phyloP scores from a whole-genome alignment of 2,888 invertebrate genomes.

The Agonopterix heracliana region DNA sequence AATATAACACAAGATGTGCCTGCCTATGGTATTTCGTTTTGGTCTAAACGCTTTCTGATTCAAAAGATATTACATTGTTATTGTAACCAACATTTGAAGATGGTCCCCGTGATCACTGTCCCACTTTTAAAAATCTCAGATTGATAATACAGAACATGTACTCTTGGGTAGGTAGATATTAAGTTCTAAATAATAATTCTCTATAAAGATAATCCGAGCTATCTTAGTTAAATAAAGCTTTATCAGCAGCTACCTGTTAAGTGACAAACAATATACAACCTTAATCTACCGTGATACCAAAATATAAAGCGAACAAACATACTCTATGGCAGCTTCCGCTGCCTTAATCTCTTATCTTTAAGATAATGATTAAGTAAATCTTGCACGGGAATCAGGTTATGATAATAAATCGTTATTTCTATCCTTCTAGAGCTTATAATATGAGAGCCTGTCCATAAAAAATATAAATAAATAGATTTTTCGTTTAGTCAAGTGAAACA shows the following conservation, averaged over 20 bases:
- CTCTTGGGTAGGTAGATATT: too few relatives aligned
- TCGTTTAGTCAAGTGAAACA: too few relatives aligned
- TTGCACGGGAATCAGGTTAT: constrained; percentile 33
- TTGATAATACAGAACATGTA: too few relatives aligned
- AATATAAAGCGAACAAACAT: constrained; percentile 57
- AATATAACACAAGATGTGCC: too few relatives aligned
- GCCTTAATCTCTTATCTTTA: constrained; percentile 57
- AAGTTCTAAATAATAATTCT: constrained; percentile 20
- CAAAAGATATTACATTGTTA: too few relatives aligned
- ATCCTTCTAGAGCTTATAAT: constrained; percentile 4
- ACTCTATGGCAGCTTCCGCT: constrained; percentile 64
- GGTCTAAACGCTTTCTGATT: too few relatives aligned
- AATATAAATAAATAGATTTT: background rate
- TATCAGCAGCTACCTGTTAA: constrained; percentile 54
- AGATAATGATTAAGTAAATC: constrained; percentile 20
- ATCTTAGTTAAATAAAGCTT: constrained; percentile 60
- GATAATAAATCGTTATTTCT: constrained; percentile 34
- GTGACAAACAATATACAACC: constrained; percentile 61
- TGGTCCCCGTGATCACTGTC: too few relatives aligned
- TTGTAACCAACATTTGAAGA: too few relatives aligned
- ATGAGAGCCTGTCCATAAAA: constrained; percentile 1
- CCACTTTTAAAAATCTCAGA: too few relatives aligned
- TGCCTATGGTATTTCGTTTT: too few relatives aligned
- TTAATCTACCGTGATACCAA: constrained; percentile 63
- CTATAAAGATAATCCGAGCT: constrained; percentile 34